Evolutionary conservation across 1,140 invertebrate genomes (phyloP), one percentile per base, ranked within the genome.

Genomic region (Habropoda laboriosa): DNA sequence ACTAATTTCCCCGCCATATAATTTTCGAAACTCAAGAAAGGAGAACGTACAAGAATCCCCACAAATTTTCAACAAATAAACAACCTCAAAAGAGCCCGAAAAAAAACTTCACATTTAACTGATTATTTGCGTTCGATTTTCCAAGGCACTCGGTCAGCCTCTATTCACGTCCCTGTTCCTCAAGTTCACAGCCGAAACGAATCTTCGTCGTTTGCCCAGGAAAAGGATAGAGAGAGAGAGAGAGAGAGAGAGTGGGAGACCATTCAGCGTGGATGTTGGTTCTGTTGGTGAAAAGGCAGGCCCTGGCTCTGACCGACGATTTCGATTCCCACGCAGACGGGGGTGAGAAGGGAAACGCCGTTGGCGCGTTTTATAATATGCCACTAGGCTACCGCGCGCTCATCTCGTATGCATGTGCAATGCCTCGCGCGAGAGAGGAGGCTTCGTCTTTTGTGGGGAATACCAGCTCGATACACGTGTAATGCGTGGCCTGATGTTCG

Each of bases 331-430:
- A 21, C 8, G 53, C 38, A 42, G n/a, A 40, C 30, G 55, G 40
- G 68, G 6, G n/a, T n/a, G n/a, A n/a, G n/a, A n/a, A 24, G 32
- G 64, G 58, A 58, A 70, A 53, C 12, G 40, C 55, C 68, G 13
- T 4, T 30, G 53, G 68, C 68, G 40, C 27, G 49, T 45, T 71
- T 58, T n/a, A 58, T 71, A 71, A 71, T 71, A 58, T 30, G 16
- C 3, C 68, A n/a, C n/a, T n/a, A n/a, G 0, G 40, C 68, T 53
- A 45, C 40, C 24, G 58, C 55, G 10, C 21, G 55, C 40, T 72
- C 55, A 58, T 47, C 55, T 12, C 27, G 53, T 58, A 58, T 72
- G 68, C 68, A 72, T 47, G 53, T 21, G 21, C 10, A 40, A 45
- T 30, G 40, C n/a, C 51, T 18, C 32, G 12, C 24, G 24, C n/a